Evolutionary conservation across 2,888 invertebrate species (phyloP), one percentile per base, ranked within the genome.

Genomic region (Tenthredo scrophulariae): DNA sequence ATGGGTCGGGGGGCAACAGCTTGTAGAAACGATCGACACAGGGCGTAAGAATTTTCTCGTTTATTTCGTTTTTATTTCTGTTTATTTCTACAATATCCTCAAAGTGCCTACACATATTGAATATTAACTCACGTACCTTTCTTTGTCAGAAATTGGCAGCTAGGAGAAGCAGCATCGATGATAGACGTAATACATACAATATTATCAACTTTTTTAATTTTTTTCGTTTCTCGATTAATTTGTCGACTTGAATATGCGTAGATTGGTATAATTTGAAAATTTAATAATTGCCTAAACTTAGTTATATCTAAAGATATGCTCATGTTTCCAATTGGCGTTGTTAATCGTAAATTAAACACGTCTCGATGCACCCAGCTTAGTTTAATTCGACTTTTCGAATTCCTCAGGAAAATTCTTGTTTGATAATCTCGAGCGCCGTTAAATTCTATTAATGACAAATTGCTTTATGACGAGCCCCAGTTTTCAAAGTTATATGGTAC

Each of bases 361-460:
- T 43, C n/a, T 84, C 85, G 86, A 80, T 85, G 85, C 43, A 43
- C 26, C 7, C 15, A 9, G 54, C 15, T 77, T 46, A n/a, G 54
- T 29, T 33, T 50, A 37, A 84, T 79, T 79, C 65, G 65, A 29
- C 33, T 84, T 79, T 80, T 80, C 13, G n/a, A 33, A 18, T 62
- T 50, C n/a, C 54, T 62, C 33, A 62, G 2, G 29, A 46, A 22
- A 67, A 83, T 83, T 88, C 87, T 79, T 80, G 86, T 86, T 87
- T 87, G 87, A 87, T 88, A 70, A 83, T 46, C 67, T 83, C 18
- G 33, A 83, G 87, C 85, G 87, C 85, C 86, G 87, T 86, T 87
- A 87, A 89, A 89, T 89, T 88, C 87, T 86, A 88, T 89, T 88
- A 88, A 89, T 87, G 88, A 89, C 86, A 89, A 89, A 89, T 89